Percentiles rank a stretch among this genome's conserved stretches.
These are phyloP conservation scores for Camelus dromedarius DNA, from an alignment of 2,113 vertebrate genomes.

Conservation along the genomic window DNA sequence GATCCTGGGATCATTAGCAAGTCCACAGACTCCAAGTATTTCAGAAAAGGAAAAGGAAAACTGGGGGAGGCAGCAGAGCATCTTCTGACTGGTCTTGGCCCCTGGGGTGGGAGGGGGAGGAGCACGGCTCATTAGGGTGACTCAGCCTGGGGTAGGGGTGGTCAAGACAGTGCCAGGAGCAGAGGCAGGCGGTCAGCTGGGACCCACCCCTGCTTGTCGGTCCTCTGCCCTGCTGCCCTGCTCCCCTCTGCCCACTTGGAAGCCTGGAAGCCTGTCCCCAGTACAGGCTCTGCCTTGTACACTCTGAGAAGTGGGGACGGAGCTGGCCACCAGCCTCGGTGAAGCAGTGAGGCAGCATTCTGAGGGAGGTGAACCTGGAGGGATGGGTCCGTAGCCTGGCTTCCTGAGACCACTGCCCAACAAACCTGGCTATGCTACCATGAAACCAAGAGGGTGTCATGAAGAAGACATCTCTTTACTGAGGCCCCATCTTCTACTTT, in stretches of 20 bases:
- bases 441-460: neutral
- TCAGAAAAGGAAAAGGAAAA: neutral
- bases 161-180: neutral
- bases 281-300: slow-evolving; percentile 48
- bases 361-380: neutral
- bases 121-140: neutral
- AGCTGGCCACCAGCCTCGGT: neutral
- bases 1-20: neutral
- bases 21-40: neutral
- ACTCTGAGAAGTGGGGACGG: neutral
- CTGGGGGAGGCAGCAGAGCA: neutral
- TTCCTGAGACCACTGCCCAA: neutral
- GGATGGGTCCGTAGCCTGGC: neutral
- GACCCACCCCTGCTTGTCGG: neutral
- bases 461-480: neutral
- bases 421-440: neutral
- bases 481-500: neutral
- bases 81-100: neutral
- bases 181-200: neutral
- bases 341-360: neutral
- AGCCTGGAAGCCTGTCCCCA: neutral
- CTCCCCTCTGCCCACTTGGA: too few relatives aligned
- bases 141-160: neutral
- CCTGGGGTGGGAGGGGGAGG: neutral
- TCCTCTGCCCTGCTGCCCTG: neutral